A percentile compares a stretch with the other conserved stretches of the same genome.
These are phyloP conservation scores for Chouioia cunea DNA, from an alignment of 2,888 invertebrate species.

Conservation along the genomic window DNA sequence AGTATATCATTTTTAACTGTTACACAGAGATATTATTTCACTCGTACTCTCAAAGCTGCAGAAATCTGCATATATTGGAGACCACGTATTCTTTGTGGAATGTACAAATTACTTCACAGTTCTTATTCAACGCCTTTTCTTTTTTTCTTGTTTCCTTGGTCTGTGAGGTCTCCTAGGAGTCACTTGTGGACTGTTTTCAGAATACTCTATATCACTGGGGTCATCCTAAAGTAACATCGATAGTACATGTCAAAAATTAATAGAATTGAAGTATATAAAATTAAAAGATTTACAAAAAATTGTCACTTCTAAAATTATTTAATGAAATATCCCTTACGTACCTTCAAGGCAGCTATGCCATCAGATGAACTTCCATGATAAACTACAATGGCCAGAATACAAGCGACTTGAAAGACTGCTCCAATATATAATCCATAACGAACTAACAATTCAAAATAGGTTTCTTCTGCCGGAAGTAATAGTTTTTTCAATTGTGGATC, in stretches of 20 bases:
- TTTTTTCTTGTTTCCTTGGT: constrained; percentile 78
- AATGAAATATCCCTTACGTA: constrained; percentile 39
- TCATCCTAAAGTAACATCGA: constrained; percentile 70
- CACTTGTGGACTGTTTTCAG: constrained; percentile 80
- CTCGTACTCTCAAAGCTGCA: no score
- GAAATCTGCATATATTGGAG: no score
- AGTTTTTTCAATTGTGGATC: constrained; percentile 64
- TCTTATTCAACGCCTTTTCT: constrained; percentile 74
- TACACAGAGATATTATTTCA: no score
- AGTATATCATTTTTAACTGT: no score
- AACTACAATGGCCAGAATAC: constrained; percentile 85
- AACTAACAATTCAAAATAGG: constrained; percentile 62
- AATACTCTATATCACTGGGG: constrained; percentile 82
- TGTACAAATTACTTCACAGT: not conserved
- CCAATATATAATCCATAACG: constrained; percentile 82
- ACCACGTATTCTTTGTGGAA: no score
- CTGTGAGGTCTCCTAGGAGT: constrained; percentile 76
- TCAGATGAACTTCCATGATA: constrained; percentile 65
- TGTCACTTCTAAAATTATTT: no score
- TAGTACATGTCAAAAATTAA: constrained; percentile 43
- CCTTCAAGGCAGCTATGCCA: constrained; percentile 63
- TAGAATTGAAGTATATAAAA: not conserved
- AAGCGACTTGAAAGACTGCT: constrained; percentile 88
- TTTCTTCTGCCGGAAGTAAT: constrained; percentile 64
- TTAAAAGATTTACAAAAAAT: no score